A percentile compares a stretch with the other conserved stretches of the same genome.
Conservation (phyloP, 64 coral and sea anemone genomes). For the Anthopleura sola region DNA sequence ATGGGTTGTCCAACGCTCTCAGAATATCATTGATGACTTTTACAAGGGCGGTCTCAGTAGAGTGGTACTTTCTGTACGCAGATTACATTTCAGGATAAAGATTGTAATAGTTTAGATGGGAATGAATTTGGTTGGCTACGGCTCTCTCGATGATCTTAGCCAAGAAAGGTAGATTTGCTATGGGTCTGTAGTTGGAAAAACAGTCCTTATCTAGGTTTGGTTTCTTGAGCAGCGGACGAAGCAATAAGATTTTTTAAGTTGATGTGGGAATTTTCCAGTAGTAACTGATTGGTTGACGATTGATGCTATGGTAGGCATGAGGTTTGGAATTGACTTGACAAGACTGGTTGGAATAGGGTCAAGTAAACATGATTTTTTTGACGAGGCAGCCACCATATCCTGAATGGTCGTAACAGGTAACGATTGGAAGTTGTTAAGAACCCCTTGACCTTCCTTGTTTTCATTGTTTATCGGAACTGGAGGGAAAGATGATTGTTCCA, state of each 20-base stretch:
- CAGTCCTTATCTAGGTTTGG: not conserved
- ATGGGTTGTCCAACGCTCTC: not conserved
- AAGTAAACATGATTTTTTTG: not conserved
- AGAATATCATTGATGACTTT: not conserved
- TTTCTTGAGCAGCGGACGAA: not conserved
- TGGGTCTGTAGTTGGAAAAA: conserved; percentile 3
- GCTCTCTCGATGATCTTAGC: no score
- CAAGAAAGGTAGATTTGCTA: not conserved
- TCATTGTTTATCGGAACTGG: no score
- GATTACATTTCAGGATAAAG: not conserved
- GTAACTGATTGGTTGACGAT: not conserved
- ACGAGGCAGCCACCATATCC: no score
- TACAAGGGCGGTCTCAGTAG: not conserved
- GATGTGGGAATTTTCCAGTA: not conserved
- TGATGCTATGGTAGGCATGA: not conserved
- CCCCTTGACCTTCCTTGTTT: no score
- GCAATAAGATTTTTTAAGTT: not conserved
- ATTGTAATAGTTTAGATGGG: no score
- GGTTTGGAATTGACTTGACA: not conserved
- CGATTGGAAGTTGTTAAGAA: no score
- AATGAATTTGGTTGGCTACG: no score
- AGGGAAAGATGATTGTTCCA: not conserved
- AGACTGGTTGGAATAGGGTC: not conserved
- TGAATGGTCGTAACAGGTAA: no score
- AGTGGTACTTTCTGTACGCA: not conserved